Base-by-base conservation (phyloP, 2,113 vertebrate species). In the Elaphurus davidianus region DNA sequence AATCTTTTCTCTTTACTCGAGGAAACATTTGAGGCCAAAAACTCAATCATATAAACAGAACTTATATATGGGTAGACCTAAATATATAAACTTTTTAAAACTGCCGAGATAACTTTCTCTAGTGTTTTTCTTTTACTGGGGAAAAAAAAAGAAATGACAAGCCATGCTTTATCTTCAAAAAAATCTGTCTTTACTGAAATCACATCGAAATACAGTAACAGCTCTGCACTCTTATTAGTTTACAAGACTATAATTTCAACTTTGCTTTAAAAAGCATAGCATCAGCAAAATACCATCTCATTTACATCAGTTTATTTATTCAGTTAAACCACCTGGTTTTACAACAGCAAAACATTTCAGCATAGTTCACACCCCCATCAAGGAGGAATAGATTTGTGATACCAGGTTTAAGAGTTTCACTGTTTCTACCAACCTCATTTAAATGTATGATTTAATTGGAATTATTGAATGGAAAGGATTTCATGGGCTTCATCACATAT, bases 301-400 rank as follows among this genome's bases (percentile, higher is more conserved):
- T 88, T 96, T 90, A 7, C 30, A 67, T 94, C 11, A 93, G 89
- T 97, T 96, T 95, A 76, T 94, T 28, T 94, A 81, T 95, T 97
- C 97, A 93, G 94, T 91, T 91, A 82, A 91, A 88, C 30, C 36
- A 94, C 55, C 81, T 95, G 47, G 30, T 96, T 96, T 97, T 94
- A 96, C 17, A 90, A 83, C 16, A 81, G 30, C 28, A 76, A 96
- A 91, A 87, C 10, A 88, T 91, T 95, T 96, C 16, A 28, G 59
- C 15, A 55, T 16, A 90, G 87, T 67, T 90, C 43, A 62, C 36
- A 92, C 59, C 8, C 11, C 36, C 30, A 74, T 6, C 5, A 57
- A 95, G 54, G 15, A 84, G 25, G 1, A 94, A 60, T 9, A 83
- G 36, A 67, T 92, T 90, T 92, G 54, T 67, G n/a, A 92, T 85